A percentile compares a stretch with the other conserved stretches of the same genome.
phyloP scores from a whole-genome alignment of 2,797 vertebrate species.

The Arrhamphus sclerolepis region DNA sequence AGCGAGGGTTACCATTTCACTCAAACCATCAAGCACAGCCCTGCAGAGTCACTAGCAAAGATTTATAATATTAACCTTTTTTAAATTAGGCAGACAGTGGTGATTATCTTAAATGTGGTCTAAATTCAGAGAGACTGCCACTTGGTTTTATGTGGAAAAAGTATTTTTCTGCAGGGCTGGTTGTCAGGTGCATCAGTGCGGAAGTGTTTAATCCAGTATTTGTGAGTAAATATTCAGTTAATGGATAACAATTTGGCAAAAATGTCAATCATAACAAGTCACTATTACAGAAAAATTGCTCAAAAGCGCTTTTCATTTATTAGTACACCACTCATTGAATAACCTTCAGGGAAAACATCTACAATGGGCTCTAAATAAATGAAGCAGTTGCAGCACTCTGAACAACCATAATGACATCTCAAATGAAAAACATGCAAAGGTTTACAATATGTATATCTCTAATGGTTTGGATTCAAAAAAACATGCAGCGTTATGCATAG shows the following conservation, averaged over 20 bases:
- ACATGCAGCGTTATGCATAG: conserved; percentile 42
- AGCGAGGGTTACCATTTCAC: too few relatives aligned
- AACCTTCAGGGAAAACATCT: not conserved
- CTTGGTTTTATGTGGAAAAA: conserved; percentile 19
- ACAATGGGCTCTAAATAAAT: not conserved
- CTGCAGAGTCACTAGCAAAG: too few relatives aligned
- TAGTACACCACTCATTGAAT: conserved; percentile 10
- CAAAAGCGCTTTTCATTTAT: conserved; percentile 16
- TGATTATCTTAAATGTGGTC: not conserved
- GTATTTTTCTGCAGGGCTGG: conserved; percentile 9
- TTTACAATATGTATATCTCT: conserved; percentile 46
- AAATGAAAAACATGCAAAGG: conserved; percentile 60
- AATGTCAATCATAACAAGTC: not conserved
- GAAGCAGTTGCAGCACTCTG: conserved; percentile 2
- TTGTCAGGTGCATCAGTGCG: conserved; percentile 9
- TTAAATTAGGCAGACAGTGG: too few relatives aligned
- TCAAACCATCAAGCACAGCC: too few relatives aligned
- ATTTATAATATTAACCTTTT: too few relatives aligned
- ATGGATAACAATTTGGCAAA: conserved; percentile 15
- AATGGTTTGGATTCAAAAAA: conserved; percentile 37
- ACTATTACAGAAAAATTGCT: conserved; percentile 27
- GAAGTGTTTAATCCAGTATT: conserved; percentile 10
- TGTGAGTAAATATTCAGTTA: conserved; percentile 12
- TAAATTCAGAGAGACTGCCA: conserved; percentile 1
- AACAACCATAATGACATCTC: conserved; percentile 34